Evolutionary conservation across 2,797 vertebrate species (phyloP).

Genomic region (Enteromius trimaculatus): DNA sequence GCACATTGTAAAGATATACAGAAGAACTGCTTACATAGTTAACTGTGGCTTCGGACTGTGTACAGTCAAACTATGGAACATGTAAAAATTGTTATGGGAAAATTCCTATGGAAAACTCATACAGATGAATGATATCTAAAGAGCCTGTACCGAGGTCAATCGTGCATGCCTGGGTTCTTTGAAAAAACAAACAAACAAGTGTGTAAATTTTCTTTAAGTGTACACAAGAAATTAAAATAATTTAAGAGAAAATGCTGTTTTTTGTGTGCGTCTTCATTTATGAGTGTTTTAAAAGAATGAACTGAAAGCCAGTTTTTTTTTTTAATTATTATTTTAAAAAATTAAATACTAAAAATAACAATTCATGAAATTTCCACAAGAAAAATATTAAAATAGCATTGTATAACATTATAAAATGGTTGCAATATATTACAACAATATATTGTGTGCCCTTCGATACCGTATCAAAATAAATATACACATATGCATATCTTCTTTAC

Average conservation of each 20-base stretch:
- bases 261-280: conserved; percentile 54
- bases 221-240: conserved; percentile 97
- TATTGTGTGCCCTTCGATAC: conserved; percentile 68
- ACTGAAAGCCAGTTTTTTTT: neutral
- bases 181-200: conserved; percentile 76
- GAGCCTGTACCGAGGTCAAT: conserved; percentile 87
- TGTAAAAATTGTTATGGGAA: conserved; percentile 86
- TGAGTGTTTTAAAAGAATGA: neutral
- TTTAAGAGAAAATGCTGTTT: conserved; percentile 84
- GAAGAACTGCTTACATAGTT: conserved; percentile 88
- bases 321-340: neutral
- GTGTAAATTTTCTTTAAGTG: conserved; percentile 99
- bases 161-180: conserved; percentile 91
- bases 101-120: conserved; percentile 97
- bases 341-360: conserved; percentile 18
- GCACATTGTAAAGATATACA: conserved; percentile 98
- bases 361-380: neutral
- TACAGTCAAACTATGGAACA: conserved; percentile 92
- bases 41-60: conserved; percentile 97
- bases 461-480: conserved; percentile 91
- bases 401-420: conserved; percentile 63
- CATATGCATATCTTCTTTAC: conserved; percentile 74
- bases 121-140: conserved; percentile 71
- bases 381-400: neutral
- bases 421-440: conserved; percentile 85